Evolutionary conservation across 1,140 invertebrate genomes (phyloP).

Genomic region (Microplitis demolitor): DNA sequence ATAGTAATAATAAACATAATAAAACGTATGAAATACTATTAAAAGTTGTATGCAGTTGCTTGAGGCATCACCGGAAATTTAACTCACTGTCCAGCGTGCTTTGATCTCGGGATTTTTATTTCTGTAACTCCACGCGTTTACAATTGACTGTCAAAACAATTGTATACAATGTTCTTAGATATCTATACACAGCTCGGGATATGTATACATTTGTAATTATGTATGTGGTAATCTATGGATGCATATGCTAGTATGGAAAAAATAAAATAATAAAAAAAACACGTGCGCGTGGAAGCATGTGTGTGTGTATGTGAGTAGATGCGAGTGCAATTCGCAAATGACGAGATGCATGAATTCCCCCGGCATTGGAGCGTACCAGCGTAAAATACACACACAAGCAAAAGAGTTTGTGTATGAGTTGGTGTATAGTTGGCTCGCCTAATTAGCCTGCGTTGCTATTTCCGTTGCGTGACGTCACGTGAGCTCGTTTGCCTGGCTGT

Average conservation of each 20-base stretch:
- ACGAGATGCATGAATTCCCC: conserved; percentile 53
- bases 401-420: conserved; percentile 37
- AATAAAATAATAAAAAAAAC: not conserved
- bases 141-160: conserved; percentile 14
- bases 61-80: too few relatives aligned
- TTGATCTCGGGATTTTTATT: too few relatives aligned
- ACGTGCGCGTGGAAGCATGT: not conserved
- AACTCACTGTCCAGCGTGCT: too few relatives aligned
- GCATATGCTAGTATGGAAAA: too few relatives aligned
- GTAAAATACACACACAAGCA: too few relatives aligned
- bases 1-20: too few relatives aligned
- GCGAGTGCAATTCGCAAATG: conserved; percentile 35
- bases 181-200: not conserved
- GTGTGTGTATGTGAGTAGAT: not conserved
- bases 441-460: conserved; percentile 59
- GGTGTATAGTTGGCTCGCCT: conserved; percentile 42
- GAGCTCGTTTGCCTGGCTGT: conserved; percentile 58
- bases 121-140: not conserved
- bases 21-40: too few relatives aligned
- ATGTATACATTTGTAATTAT: not conserved
- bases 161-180: not conserved
- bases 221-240: not conserved
- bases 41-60: too few relatives aligned
- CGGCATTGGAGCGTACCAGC: conserved; percentile 51
- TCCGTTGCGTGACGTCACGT: conserved; percentile 60